Percentiles rank a stretch among this genome's conserved stretches.
Evolutionary conservation across 2,113 vertebrate genomes (phyloP).

Genomic region (Bothrops jararaca): DNA sequence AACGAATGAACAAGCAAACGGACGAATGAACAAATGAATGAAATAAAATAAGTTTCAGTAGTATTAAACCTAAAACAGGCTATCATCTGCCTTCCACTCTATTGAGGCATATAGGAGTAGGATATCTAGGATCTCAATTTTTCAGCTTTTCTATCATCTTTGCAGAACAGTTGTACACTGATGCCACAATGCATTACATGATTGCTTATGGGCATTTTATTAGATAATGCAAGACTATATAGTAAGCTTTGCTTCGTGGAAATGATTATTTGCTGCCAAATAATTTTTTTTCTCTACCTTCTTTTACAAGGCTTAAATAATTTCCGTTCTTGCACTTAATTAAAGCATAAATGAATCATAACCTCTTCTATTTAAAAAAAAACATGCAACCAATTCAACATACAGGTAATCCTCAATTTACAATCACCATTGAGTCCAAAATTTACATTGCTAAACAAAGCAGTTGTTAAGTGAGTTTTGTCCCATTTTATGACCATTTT

Average conservation of each 20-base stretch:
- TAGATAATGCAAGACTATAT: not conserved
- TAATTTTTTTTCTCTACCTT: not conserved
- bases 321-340: not conserved
- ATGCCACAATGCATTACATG: not conserved
- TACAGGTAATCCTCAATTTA: not conserved
- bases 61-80: not conserved
- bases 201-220: not conserved
- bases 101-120: not conserved
- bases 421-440: no score
- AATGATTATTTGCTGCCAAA: not conserved
- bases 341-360: not conserved
- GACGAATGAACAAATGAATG: no score
- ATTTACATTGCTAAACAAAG: no score
- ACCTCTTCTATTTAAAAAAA: not conserved
- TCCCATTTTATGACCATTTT: no score
- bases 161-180: not conserved
- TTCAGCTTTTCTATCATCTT: not conserved
- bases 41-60: not conserved
- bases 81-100: not conserved
- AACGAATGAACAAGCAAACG: no score
- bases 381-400: not conserved
- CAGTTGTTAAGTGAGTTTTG: no score
- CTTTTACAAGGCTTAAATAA: not conserved
- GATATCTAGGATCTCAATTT: not conserved
- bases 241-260: not conserved